phyloP scores from a whole-genome alignment of 2,113 vertebrate genomes.

The Lepus timidus region DNA sequence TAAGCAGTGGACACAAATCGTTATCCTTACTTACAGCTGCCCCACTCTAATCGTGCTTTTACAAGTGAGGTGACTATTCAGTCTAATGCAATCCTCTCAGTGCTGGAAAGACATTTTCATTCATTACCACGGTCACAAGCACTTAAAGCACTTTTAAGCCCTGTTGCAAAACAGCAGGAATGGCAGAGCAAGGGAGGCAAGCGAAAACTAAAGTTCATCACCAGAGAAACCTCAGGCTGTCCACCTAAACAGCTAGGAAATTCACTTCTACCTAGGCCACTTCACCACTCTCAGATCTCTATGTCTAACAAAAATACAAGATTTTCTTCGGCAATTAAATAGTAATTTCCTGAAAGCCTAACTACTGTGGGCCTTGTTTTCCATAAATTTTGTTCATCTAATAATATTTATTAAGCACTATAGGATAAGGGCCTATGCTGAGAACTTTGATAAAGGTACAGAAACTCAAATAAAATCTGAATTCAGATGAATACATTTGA shows the following conservation, averaged over 20 bases:
- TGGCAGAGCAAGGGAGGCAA: conserved; percentile 87
- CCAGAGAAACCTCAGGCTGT: conserved; percentile 84
- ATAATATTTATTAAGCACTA: conserved; percentile 35
- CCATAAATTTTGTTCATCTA: neutral
- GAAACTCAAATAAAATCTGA: conserved; percentile 74
- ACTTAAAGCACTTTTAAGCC: conserved; percentile 99
- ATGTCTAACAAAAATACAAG: neutral
- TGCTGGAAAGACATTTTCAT: conserved; percentile 97
- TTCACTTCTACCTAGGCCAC: conserved; percentile 40
- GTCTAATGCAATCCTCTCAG: conserved; percentile 95
- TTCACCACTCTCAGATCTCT: neutral
- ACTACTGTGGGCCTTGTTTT: conserved; percentile 27
- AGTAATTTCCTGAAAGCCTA: conserved; percentile 75
- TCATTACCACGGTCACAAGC: conserved; percentile 98
- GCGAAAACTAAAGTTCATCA: conserved; percentile 87
- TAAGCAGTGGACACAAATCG: conserved; percentile 96
- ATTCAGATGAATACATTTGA: conserved; percentile 68
- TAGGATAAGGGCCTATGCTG: neutral
- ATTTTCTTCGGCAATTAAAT: conserved; percentile 56
- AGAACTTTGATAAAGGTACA: conserved; percentile 61
- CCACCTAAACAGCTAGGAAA: conserved; percentile 82
- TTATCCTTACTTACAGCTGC: conserved; percentile 95
- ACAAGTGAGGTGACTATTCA: conserved; percentile 99
- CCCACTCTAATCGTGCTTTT: conserved; percentile 96
- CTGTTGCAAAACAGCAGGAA: conserved; percentile 93